Percentiles rank a stretch among this genome's conserved stretches.
Evolutionary conservation across 2,113 vertebrate species (phyloP).

Genomic region (Pangasianodon gigas): DNA sequence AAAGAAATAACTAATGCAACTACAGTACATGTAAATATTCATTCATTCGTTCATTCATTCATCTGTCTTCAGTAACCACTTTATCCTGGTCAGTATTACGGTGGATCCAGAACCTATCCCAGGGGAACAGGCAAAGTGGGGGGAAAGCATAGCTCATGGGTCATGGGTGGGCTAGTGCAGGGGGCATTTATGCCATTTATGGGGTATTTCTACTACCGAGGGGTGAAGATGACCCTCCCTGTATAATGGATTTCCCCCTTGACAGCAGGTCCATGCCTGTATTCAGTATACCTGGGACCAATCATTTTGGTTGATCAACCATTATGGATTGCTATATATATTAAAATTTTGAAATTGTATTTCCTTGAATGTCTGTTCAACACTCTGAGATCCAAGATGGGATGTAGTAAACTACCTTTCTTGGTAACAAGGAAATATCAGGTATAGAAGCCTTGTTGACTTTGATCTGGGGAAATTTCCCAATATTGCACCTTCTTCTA

Average conservation of each 20-base stretch:
- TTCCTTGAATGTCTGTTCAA: neutral
- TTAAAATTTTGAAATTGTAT: neutral
- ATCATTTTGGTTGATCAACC: neutral
- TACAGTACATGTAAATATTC: neutral
- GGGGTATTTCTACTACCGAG: no score
- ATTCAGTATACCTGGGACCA: no score
- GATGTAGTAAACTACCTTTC: neutral
- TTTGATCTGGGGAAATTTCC: neutral
- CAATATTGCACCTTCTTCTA: neutral
- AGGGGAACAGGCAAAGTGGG: neutral
- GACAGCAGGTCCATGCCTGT: no score
- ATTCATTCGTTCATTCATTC: neutral
- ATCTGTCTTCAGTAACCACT: neutral
- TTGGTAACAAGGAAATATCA: neutral
- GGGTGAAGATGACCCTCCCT: no score
- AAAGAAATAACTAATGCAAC: no score
- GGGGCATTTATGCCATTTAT: no score
- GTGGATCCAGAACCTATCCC: neutral
- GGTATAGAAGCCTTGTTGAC: neutral
- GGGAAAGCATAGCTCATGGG: neutral
- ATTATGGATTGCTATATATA: neutral
- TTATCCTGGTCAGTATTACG: neutral
- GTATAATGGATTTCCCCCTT: no score
- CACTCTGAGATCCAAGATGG: neutral
- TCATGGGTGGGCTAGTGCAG: neutral